phyloP scores from a whole-genome alignment of 2,797 vertebrate species.

The Cossypha dichroa region DNA sequence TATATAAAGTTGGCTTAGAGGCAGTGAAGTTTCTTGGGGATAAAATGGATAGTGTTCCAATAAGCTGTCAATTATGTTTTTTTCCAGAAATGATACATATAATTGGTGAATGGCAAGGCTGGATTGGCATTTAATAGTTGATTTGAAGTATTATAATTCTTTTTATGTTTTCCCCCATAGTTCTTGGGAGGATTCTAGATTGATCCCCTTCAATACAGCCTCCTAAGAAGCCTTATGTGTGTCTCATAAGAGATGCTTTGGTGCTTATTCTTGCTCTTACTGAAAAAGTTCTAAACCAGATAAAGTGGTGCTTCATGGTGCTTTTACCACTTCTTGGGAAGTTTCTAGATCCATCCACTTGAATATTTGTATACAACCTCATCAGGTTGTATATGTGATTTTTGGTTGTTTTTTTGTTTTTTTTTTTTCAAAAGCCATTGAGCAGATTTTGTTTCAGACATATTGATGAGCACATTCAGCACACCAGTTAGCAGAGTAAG shows the following conservation, averaged over 20 bases:
- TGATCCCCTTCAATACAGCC: background rate
- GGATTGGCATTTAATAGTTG: background rate
- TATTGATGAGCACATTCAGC: background rate
- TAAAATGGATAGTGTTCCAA: background rate
- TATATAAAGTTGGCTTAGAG: background rate
- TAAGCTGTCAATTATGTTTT: background rate
- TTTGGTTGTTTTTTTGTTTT: background rate
- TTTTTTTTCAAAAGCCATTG: background rate
- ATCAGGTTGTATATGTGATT: background rate
- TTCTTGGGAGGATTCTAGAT: background rate
- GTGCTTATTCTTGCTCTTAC: background rate
- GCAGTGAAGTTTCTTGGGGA: background rate
- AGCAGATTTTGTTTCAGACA: background rate
- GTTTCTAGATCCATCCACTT: background rate
- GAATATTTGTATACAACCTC: background rate
- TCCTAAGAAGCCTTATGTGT: background rate
- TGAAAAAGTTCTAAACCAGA: background rate
- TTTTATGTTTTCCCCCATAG: background rate
- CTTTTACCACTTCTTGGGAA: background rate
- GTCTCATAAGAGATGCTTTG: background rate
- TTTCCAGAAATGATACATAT: background rate
- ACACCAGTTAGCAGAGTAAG: background rate
- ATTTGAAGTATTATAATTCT: background rate
- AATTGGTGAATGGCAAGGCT: background rate
- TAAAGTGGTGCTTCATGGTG: background rate